Conservation (phyloP, 2,888 invertebrate species). For the Agrotis exclamationis region DNA sequence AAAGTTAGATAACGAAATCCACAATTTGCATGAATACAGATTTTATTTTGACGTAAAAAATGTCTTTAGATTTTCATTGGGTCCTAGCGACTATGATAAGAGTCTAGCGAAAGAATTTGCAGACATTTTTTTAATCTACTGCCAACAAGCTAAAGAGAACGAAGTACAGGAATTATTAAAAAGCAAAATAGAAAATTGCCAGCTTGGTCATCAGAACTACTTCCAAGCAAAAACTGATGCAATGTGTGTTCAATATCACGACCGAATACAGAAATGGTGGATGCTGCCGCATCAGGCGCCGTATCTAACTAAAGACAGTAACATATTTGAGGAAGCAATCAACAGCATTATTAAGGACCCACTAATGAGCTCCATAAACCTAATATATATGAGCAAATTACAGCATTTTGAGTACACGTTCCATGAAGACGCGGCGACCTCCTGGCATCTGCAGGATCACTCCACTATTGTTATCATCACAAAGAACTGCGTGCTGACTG, state of each 20-base stretch:
- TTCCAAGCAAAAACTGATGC: slow-evolving; percentile 31
- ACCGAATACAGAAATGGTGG: slow-evolving; percentile 40
- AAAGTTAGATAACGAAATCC: neutral
- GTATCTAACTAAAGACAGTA: slow-evolving; percentile 39
- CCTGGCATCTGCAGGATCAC: slow-evolving; percentile 6
- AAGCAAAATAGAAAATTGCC: slow-evolving; percentile 32
- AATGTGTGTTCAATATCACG: slow-evolving; percentile 33
- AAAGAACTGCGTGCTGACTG: slow-evolving; percentile 17
- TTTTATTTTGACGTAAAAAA: slow-evolving; percentile 10
- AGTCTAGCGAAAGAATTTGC: slow-evolving; percentile 19
- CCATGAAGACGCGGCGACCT: slow-evolving; percentile 11
- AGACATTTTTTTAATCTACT: slow-evolving; percentile 34
- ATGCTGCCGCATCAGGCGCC: neutral
- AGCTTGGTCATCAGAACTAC: neutral
- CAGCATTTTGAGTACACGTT: slow-evolving; percentile 24
- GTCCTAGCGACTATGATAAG: neutral
- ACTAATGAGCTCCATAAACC: slow-evolving; percentile 29
- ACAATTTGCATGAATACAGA: slow-evolving; percentile 4
- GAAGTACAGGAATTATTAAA: slow-evolving; percentile 35
- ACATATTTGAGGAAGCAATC: slow-evolving; percentile 14
- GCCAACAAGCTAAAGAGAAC: slow-evolving; percentile 39
- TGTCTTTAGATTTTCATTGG: neutral
- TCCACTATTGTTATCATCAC: slow-evolving; percentile 17
- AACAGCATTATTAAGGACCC: slow-evolving; percentile 26
- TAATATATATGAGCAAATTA: slow-evolving; percentile 10